Percentiles rank a stretch among this genome's conserved stretches.
Evolutionary conservation across 1,140 invertebrate species (phyloP).

Genomic region (Cryptotermes secundus): DNA sequence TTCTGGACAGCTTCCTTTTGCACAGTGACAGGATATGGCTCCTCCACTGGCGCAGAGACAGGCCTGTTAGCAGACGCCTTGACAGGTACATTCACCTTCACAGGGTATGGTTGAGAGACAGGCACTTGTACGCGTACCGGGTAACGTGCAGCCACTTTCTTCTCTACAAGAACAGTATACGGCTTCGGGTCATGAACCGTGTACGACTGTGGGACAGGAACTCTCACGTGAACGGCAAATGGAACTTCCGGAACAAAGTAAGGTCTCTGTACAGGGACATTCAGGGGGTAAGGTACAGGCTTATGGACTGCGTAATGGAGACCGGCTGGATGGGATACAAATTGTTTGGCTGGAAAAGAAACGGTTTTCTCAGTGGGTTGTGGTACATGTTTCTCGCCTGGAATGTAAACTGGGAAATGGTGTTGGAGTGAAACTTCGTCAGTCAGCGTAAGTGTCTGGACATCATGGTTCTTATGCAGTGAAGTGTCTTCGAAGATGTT

Average conservation of each 20-base stretch:
- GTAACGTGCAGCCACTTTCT: slow-evolving; percentile 30
- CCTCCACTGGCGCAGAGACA: background rate
- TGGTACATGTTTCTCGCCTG: background rate
- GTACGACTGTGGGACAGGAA: slow-evolving; percentile 73
- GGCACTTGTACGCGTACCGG: slow-evolving; percentile 31
- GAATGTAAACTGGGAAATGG: background rate
- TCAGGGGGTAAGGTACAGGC: slow-evolving; percentile 56
- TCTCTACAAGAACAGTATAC: slow-evolving; percentile 38
- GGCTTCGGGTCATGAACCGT: slow-evolving; percentile 47
- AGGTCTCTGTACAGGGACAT: slow-evolving; percentile 67
- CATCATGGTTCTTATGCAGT: background rate
- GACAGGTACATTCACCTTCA: slow-evolving; percentile 28
- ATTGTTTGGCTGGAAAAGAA: background rate
- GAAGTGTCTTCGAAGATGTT: background rate
- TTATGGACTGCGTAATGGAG: slow-evolving; percentile 29
- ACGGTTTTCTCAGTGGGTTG: background rate
- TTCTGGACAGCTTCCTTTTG: slow-evolving; percentile 50
- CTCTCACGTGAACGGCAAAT: slow-evolving; percentile 57
- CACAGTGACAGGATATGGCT: slow-evolving; percentile 48
- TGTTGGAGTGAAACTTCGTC: background rate
- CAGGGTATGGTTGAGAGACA: slow-evolving; percentile 32
- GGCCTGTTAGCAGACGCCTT: background rate
- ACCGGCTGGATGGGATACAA: background rate
- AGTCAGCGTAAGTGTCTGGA: background rate
- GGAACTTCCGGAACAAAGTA: slow-evolving; percentile 64